Evolutionary conservation across 1,140 invertebrate species (phyloP).

Genomic region (Calycopis cecrops): DNA sequence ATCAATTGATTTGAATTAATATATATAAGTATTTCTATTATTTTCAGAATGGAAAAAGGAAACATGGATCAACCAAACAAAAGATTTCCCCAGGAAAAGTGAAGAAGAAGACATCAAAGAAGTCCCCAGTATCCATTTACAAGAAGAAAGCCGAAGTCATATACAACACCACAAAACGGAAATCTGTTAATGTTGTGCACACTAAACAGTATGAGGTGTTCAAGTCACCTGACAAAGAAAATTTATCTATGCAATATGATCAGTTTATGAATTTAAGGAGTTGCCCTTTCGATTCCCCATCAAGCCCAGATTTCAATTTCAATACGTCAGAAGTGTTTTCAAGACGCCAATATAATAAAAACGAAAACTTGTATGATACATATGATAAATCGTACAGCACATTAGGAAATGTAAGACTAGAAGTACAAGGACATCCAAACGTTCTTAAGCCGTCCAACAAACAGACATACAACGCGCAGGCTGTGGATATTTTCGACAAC

Average conservation of each 20-base stretch:
- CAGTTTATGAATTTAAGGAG: conserved; percentile 36
- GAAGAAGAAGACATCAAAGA: conserved; percentile 52
- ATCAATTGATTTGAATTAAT: too few species aligned
- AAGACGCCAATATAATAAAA: conserved; percentile 34
- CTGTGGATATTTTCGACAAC: conserved; percentile 57
- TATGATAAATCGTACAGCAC: conserved; percentile 46
- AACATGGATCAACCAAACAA: conserved; percentile 40
- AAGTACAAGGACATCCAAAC: conserved; percentile 33
- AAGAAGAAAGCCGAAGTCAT: conserved; percentile 53
- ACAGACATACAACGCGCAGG: conserved; percentile 33
- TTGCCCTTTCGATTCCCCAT: conserved; percentile 57
- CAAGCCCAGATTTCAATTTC: conserved; percentile 48
- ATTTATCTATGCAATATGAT: conserved; percentile 33
- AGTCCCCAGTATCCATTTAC: conserved; percentile 48
- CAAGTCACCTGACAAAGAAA: conserved; percentile 42
- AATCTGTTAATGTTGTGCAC: conserved; percentile 39
- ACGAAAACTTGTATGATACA: conserved; percentile 42
- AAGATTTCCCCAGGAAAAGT: conserved; percentile 62
- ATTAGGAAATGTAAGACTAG: conserved; percentile 25
- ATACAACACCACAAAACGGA: conserved; percentile 44
- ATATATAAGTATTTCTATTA: conserved; percentile 21
- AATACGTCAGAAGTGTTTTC: conserved; percentile 59
- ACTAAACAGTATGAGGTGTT: conserved; percentile 42
- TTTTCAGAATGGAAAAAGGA: conserved; percentile 52
- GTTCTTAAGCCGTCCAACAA: conserved; percentile 58